These are phyloP conservation scores for Caenorhabditis plicata DNA, from an alignment of 2,888 invertebrate species.

Conservation along the genomic window DNA sequence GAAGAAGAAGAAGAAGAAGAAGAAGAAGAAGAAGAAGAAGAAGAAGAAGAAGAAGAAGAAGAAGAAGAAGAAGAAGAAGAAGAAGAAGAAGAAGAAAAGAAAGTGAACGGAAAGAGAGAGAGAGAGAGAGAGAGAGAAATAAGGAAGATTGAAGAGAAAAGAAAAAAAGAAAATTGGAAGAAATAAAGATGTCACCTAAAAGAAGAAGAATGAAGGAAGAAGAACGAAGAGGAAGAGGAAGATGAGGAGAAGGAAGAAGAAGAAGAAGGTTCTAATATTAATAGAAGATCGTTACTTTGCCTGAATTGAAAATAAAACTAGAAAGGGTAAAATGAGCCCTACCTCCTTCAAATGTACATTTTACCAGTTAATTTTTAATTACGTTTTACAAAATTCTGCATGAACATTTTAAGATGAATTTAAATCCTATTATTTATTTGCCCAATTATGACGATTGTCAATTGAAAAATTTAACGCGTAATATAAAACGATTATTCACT, in stretches of 20 bases:
- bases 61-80: background rate
- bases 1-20: constrained; percentile 1
- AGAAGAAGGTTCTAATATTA: background rate
- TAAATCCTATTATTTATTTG: no score
- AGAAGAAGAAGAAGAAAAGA: background rate
- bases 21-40: background rate
- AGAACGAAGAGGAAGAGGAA: background rate
- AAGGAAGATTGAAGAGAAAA: no score
- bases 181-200: background rate
- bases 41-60: constrained; percentile 2
- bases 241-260: background rate
- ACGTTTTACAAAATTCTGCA: no score
- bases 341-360: no score
- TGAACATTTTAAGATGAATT: no score
- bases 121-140: no score
- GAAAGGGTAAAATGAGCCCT: background rate
- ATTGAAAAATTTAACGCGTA: no score
- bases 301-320: background rate
- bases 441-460: no score
- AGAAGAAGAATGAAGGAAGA: background rate
- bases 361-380: no score
- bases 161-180: background rate
- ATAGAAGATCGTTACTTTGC: background rate
- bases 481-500: no score
- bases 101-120: background rate